Conservation (phyloP, 2,113 vertebrate genomes). For the Hipposideros armiger region DNA sequence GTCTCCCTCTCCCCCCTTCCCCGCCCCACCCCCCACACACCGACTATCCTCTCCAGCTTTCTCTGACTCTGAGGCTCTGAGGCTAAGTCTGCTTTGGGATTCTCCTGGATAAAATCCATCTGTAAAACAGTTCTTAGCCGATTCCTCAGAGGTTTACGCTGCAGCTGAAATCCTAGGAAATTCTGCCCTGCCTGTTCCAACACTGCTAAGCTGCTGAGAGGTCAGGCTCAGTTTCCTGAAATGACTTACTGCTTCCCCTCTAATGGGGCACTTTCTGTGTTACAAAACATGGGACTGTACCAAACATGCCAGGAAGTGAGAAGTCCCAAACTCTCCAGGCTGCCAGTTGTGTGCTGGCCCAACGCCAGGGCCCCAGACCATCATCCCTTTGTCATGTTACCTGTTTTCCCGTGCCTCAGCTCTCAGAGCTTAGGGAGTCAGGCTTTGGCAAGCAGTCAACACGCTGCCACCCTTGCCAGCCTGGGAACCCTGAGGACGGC, state of each 20-base stretch:
- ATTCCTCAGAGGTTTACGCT: background rate
- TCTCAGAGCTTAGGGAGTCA: background rate
- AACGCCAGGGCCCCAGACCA: background rate
- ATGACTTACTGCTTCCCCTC: conserved; percentile 24
- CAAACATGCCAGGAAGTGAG: background rate
- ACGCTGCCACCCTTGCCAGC: background rate
- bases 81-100: background rate
- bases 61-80: background rate
- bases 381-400: background rate
- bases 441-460: background rate
- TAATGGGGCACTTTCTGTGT: background rate
- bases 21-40: too few relatives aligned
- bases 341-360: background rate
- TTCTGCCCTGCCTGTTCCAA: background rate
- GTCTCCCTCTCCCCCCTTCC: too few relatives aligned
- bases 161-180: conserved; percentile 33
- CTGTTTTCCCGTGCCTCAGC: background rate
- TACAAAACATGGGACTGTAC: background rate
- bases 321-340: background rate
- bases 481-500: background rate
- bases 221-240: conserved; percentile 24
- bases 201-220: background rate
- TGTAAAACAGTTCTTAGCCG: background rate
- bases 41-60: background rate
- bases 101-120: background rate